Percentiles rank a stretch among this genome's conserved stretches.
These are phyloP conservation scores for Phoenicopterus ruber DNA, from an alignment of 2,113 vertebrate species.

Conservation along the genomic window DNA sequence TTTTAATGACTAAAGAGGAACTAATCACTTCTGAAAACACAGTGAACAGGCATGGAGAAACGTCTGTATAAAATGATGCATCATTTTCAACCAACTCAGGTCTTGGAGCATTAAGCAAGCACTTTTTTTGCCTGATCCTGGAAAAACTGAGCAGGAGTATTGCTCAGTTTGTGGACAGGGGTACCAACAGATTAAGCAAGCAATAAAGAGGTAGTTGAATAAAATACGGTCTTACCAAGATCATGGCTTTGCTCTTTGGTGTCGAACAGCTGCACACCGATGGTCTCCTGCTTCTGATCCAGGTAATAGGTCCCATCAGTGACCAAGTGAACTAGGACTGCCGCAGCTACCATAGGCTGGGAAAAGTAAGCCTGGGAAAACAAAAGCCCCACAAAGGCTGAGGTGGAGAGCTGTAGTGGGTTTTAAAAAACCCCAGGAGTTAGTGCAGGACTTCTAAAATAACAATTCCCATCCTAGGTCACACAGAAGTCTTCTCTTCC, in stretches of 20 bases:
- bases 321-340: conserved; percentile 92
- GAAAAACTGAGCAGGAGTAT: neutral
- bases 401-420: neutral
- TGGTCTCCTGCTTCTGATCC: conserved; percentile 92
- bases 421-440: neutral
- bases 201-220: neutral
- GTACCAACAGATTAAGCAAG: neutral
- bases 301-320: conserved; percentile 90
- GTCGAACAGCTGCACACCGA: conserved; percentile 90
- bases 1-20: neutral
- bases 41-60: neutral
- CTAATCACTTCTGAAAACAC: neutral
- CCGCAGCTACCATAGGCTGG: conserved; percentile 94
- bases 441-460: neutral
- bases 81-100: neutral
- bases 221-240: conserved; percentile 78
- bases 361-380: conserved; percentile 86
- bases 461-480: neutral
- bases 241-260: conserved; percentile 89
- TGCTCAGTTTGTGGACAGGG: neutral
- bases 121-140: neutral
- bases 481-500: neutral
- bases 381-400: neutral
- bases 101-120: neutral
- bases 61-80: neutral